These are phyloP conservation scores for Didymodactylos carnosus DNA, from an alignment of 2,888 invertebrate genomes.

Conservation along the genomic window DNA sequence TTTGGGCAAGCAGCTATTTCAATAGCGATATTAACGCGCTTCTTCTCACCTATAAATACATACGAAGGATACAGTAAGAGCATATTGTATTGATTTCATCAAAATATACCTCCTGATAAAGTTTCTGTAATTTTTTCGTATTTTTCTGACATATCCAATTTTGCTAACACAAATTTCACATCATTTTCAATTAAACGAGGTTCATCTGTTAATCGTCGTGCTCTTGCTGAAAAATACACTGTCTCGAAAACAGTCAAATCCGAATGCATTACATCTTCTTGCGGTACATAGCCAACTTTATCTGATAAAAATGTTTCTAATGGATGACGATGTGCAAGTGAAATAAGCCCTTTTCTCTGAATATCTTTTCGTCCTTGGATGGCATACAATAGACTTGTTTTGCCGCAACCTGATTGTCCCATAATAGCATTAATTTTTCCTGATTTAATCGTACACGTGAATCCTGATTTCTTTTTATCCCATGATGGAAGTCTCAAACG, in stretches of 20 bases:
- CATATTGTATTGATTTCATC: no score
- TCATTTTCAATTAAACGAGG: not conserved
- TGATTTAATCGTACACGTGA: not conserved
- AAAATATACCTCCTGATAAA: not conserved
- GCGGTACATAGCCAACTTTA: not conserved
- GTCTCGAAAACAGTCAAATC: not conserved
- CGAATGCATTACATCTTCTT: not conserved
- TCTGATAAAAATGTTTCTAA: not conserved
- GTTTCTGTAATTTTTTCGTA: not conserved
- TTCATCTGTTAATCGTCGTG: not conserved
- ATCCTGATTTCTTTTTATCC: not conserved
- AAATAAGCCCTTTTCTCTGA: not conserved
- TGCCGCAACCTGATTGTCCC: not conserved
- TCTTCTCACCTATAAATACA: not conserved
- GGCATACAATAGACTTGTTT: not conserved
- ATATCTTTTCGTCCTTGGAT: not conserved
- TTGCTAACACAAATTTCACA: not conserved
- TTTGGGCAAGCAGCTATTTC: not conserved
- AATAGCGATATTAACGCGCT: not conserved
- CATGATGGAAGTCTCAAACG: not conserved
- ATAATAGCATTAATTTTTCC: not conserved
- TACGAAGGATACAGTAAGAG: no score
- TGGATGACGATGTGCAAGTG: not conserved
- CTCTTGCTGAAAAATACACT: not conserved
- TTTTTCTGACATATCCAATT: not conserved